A percentile compares a stretch with the other conserved stretches of the same genome.
These are phyloP conservation scores for Balearica regulorum DNA, from an alignment of 2,797 vertebrate genomes.

Conservation along the genomic window DNA sequence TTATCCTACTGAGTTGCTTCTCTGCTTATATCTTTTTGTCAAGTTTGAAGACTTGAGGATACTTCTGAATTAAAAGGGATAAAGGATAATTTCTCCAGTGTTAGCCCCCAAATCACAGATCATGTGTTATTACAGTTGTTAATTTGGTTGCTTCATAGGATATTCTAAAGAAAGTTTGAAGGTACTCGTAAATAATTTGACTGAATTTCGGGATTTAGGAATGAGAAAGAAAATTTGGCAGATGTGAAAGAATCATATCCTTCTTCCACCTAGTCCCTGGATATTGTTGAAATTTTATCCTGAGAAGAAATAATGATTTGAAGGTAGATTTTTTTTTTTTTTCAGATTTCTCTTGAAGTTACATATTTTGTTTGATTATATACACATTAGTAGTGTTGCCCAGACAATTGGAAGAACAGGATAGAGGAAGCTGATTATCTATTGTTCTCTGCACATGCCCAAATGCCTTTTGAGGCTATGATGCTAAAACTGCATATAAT, in stretches of 20 bases:
- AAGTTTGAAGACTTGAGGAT: background rate
- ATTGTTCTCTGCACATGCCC: background rate
- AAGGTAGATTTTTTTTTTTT: background rate
- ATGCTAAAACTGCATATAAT: background rate
- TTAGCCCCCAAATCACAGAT: background rate
- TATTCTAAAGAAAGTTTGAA: background rate
- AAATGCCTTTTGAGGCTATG: background rate
- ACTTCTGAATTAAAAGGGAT: background rate
- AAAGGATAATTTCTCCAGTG: background rate
- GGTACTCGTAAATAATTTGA: background rate
- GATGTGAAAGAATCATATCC: background rate
- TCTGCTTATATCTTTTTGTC: background rate
- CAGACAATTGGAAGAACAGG: background rate
- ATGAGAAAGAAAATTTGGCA: background rate
- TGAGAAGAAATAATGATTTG: background rate
- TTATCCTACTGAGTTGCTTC: background rate
- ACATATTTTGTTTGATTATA: background rate
- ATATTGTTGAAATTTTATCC: background rate
- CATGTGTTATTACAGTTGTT: background rate
- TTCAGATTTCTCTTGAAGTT: background rate
- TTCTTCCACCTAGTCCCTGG: background rate
- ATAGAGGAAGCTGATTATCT: background rate
- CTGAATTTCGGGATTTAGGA: background rate
- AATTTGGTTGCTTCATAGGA: background rate
- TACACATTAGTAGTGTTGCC: background rate